Base-by-base conservation (phyloP, 2,113 vertebrate genomes). In the Seriola dumerili region DNA sequence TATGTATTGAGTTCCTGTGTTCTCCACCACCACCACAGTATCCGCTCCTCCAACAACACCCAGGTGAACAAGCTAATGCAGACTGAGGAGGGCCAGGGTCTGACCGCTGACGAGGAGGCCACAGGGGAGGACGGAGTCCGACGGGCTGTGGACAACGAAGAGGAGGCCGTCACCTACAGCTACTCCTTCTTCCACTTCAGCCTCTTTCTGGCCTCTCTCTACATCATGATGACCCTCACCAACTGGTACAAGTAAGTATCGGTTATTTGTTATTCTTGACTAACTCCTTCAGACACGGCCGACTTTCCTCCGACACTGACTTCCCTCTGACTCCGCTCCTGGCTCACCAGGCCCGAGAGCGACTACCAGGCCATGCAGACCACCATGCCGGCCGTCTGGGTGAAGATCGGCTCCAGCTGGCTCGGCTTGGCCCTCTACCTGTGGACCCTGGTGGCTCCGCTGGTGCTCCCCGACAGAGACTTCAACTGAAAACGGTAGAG, bases 211-310 rank as follows among this genome's bases (percentile, higher is more conserved):
- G 97, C 97, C 17, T 96, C 97, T 0, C 96, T 99, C 73, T 97
- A 99, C 93, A 95, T 98, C 91, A 99, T 98, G 98, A 99, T 99
- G 98, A 99, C 97, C 0, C 96, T 99, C 80, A 99, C 97, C 85
- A 98, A 97, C 94, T 99, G 97, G 97, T 99, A 97, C 95, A 95
- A 93, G 98, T 99, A 78, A 52, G 95, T 95, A 72, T 73, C 68
- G 5, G 21, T 0, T 1, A 1, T 42, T 19, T n/a, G 2, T 44
- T 16, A 3, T 29, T 54, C 19, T 4, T 2, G 1, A 4, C 12
- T 1, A 5, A 17, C 17, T 34, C 34, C 34, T 17, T 5, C 5
- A 50, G 40, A 44, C 16, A 6, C 2, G 6, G 12, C 10, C 0
- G 0, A 3, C 17, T 14, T 21, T 34, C 12, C 21, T 10, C 34